These are phyloP conservation scores for Papio anubis DNA, from an alignment of 2,113 vertebrate genomes.

Conservation along the genomic window DNA sequence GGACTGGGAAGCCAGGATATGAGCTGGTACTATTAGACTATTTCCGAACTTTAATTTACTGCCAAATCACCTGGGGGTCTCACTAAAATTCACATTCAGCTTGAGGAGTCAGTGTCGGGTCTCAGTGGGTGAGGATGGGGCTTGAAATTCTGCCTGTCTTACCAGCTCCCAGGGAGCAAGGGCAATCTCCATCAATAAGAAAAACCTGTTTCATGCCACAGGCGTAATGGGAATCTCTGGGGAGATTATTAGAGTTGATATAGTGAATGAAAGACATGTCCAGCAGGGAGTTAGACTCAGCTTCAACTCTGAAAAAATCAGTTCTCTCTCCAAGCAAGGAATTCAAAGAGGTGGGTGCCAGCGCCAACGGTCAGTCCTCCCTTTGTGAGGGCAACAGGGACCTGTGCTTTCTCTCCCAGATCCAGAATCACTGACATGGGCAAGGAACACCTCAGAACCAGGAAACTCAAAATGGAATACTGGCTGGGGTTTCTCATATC, in stretches of 20 bases:
- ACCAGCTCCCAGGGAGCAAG: not conserved
- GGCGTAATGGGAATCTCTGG: not conserved
- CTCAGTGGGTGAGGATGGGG: not conserved
- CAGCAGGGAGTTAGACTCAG: not conserved
- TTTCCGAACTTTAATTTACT: not conserved
- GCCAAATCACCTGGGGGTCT: not conserved
- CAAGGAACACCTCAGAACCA: not conserved
- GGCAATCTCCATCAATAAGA: not conserved
- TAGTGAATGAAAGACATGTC: not conserved
- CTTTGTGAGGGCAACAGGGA: not conserved
- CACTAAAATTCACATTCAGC: not conserved
- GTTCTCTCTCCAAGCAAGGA: not conserved
- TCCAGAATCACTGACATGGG: not conserved
- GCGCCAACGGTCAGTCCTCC: not conserved
- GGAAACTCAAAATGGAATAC: conserved; percentile 32
- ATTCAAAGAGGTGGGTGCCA: not conserved
- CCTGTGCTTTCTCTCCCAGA: not conserved
- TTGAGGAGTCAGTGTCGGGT: not conserved
- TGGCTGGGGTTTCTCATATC: not conserved
- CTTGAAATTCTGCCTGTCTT: not conserved
- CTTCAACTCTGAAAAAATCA: not conserved
- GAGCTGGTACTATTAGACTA: not conserved
- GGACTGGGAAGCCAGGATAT: not conserved
- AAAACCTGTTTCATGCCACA: not conserved
- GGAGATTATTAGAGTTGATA: not conserved